Percentiles rank a stretch among this genome's conserved stretches.
Conservation (phyloP, 2,888 invertebrate species). For the Rhorus exstirpatorius region DNA sequence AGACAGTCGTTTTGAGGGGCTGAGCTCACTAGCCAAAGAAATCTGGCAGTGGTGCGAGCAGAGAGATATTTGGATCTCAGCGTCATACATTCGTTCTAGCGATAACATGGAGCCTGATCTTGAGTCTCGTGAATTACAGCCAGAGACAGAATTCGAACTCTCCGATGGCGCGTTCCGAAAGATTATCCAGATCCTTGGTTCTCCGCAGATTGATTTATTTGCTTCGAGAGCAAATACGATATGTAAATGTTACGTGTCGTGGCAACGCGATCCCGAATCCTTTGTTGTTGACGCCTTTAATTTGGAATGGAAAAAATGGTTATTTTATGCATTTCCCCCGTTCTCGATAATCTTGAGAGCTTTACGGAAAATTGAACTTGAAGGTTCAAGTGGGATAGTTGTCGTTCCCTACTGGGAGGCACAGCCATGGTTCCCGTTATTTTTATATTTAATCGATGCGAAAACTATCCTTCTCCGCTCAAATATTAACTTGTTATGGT, state of each 20-base stretch:
- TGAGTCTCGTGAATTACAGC: constrained; percentile 20
- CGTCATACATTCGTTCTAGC: constrained; percentile 21
- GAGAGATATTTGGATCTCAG: constrained; percentile 35
- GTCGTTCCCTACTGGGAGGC: constrained; percentile 55
- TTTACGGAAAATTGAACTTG: constrained; percentile 73
- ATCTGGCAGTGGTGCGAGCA: constrained; percentile 47
- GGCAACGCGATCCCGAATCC: constrained; percentile 37
- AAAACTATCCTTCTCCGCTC: constrained; percentile 53
- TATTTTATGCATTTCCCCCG: constrained; percentile 47
- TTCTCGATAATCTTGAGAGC: constrained; percentile 66
- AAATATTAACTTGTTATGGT: constrained; percentile 67
- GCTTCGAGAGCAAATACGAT: constrained; percentile 28
- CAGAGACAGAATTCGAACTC: constrained; percentile 43
- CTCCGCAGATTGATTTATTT: constrained; percentile 38
- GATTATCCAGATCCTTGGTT: constrained; percentile 2
- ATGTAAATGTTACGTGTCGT: constrained; percentile 25
- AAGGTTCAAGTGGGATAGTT: constrained; percentile 11
- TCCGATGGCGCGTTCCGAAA: not conserved
- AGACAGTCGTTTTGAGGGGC: not conserved
- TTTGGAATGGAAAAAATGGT: constrained; percentile 33
- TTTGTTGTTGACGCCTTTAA: constrained; percentile 48
- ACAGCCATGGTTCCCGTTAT: constrained; percentile 47
- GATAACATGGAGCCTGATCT: constrained; percentile 28
- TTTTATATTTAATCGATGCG: constrained; percentile 25
- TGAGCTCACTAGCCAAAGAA: not conserved